phyloP scores from a whole-genome alignment of 2,888 invertebrate species.

The Trimorus sp. region DNA sequence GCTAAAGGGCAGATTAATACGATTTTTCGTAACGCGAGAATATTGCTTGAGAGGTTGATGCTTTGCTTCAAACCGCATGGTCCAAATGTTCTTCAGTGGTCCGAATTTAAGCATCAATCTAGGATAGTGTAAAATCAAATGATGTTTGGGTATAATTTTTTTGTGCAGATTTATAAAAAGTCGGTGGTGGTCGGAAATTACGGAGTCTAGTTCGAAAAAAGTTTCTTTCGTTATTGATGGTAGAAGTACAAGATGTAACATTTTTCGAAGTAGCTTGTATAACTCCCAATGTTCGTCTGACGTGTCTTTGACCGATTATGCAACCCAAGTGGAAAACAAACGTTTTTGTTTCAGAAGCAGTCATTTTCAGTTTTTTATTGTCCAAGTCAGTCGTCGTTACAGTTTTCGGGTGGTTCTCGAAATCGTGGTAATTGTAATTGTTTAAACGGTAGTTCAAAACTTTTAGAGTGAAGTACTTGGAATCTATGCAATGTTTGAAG shows the following conservation, averaged over 20 bases:
- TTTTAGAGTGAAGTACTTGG: conserved; percentile 9
- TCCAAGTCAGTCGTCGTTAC: conserved; percentile 18
- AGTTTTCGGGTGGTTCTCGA: conserved; percentile 28
- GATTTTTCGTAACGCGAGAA: conserved; percentile 20
- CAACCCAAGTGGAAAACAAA: not conserved
- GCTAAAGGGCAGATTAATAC: conserved; percentile 10
- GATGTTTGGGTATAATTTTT: conserved; percentile 39
- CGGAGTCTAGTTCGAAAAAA: not conserved
- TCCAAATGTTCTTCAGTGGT: conserved; percentile 16
- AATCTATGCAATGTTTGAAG: conserved; percentile 8
- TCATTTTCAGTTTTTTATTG: conserved; percentile 21
- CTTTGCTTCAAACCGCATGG: conserved; percentile 26
- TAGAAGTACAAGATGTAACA: too few species aligned
- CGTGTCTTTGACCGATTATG: too few species aligned
- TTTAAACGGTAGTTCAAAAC: conserved; percentile 28
- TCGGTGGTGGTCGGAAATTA: conserved; percentile 18
- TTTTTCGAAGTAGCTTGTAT: too few species aligned
- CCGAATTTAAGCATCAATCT: conserved; percentile 38
- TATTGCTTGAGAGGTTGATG: conserved; percentile 32
- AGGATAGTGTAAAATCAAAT: conserved; percentile 32
- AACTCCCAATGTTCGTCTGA: too few species aligned
- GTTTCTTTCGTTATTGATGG: not conserved
- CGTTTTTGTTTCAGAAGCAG: conserved; percentile 20
- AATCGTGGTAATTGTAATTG: conserved; percentile 20
- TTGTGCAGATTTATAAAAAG: conserved; percentile 18